These are phyloP conservation scores for Palythoa heliodiscus DNA, from an alignment of 92 coral and sea anemone species.

Conservation along the genomic window DNA sequence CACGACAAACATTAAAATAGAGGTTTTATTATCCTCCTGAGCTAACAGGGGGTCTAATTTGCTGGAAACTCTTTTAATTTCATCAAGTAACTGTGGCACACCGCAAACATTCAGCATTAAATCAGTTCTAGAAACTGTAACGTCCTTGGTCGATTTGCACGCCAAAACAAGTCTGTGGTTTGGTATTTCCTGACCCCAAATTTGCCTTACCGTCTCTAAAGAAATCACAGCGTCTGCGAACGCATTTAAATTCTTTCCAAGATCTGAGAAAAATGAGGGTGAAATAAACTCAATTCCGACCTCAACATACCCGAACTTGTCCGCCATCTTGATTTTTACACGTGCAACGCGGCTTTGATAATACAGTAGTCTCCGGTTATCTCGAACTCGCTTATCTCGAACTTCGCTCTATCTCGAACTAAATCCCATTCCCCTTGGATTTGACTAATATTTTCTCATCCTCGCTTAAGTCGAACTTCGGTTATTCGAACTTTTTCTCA, in stretches of 20 bases:
- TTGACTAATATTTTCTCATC: too few species aligned
- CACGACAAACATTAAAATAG: constrained; percentile 3
- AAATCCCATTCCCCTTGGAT: too few species aligned
- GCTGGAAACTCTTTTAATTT: constrained; percentile 11
- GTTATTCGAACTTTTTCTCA: too few species aligned
- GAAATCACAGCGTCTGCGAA: constrained; percentile 39
- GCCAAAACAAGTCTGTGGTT: constrained; percentile 45
- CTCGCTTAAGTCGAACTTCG: too few species aligned
- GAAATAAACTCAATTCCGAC: constrained; percentile 5
- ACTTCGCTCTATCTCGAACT: too few species aligned
- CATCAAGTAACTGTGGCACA: constrained; percentile 22
- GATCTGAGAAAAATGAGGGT: constrained; percentile 13
- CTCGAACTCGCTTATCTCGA: too few species aligned
- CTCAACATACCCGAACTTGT: constrained; percentile 22
- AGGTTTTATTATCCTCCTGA: not conserved
- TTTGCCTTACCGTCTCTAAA: not conserved
- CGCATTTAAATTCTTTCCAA: not conserved
- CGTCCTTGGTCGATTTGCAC: constrained; percentile 23
- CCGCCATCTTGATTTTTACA: constrained; percentile 53
- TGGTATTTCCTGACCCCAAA: not conserved
- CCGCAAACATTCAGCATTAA: constrained; percentile 29
- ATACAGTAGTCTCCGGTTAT: too few species aligned
- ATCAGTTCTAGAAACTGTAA: constrained; percentile 17
- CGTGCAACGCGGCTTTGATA: too few species aligned
- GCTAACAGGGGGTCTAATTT: not conserved